phyloP scores from a whole-genome alignment of 2,888 invertebrate genomes.

The Drosophila merina region DNA sequence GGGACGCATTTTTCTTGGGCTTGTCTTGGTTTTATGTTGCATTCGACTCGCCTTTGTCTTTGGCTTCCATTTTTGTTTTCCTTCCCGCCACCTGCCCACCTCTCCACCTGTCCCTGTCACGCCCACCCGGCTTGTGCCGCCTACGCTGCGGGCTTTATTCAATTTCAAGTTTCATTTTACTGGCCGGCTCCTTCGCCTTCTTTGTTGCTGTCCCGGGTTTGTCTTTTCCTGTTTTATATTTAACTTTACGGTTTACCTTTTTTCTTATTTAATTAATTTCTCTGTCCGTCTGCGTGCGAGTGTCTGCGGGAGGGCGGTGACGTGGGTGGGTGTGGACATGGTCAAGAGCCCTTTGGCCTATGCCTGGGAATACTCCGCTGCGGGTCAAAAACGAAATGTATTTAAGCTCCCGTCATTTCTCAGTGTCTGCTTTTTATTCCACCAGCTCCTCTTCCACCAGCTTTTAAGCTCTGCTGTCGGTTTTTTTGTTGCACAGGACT shows the following conservation, averaged over 20 bases:
- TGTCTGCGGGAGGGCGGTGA: slow-evolving; percentile 18
- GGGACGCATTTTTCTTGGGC: slow-evolving; percentile 7
- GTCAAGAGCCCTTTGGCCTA: slow-evolving; percentile 54
- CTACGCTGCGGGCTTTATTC: slow-evolving; percentile 65
- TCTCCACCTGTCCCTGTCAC: slow-evolving; percentile 15
- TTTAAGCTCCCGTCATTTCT: slow-evolving; percentile 45
- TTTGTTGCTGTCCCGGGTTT: slow-evolving; percentile 61
- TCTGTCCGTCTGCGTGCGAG: slow-evolving; percentile 40
- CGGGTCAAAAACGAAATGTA: slow-evolving; percentile 57
- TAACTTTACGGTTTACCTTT: slow-evolving; percentile 78
- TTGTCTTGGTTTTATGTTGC: slow-evolving; percentile 52
- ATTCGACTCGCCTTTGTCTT: slow-evolving; percentile 56
- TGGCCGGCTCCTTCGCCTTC: slow-evolving; percentile 9
- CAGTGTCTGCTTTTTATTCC: slow-evolving; percentile 1
- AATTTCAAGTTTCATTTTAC: slow-evolving; percentile 76
- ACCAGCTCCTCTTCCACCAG: not conserved
- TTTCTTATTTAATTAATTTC: slow-evolving; percentile 79
- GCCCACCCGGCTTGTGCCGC: slow-evolving; percentile 10
- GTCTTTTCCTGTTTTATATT: slow-evolving; percentile 76
- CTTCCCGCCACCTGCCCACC: slow-evolving; percentile 16
- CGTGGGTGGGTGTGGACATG: slow-evolving; percentile 19
- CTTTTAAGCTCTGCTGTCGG: slow-evolving; percentile 2
- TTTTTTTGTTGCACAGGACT: not conserved
- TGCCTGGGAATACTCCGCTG: slow-evolving; percentile 60
- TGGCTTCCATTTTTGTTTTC: slow-evolving; percentile 38